Percentiles rank a stretch among this genome's conserved stretches.
These are phyloP conservation scores for Falco novaeseelandiae DNA, from an alignment of 2,797 vertebrate genomes.

Conservation along the genomic window DNA sequence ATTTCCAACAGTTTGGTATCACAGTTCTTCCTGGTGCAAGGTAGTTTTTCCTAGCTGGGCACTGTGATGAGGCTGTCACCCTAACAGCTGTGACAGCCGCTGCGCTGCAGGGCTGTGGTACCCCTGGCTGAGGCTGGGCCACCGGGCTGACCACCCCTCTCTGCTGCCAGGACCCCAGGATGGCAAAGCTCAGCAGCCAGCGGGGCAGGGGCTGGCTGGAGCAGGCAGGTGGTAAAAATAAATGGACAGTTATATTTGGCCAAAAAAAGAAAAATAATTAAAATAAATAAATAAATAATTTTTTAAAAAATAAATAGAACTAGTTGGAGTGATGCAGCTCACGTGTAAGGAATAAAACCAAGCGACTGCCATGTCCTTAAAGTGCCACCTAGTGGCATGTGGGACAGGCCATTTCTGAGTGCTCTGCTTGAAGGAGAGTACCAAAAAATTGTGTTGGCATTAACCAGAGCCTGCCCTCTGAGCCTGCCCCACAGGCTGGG, in stretches of 20 bases:
- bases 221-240: neutral
- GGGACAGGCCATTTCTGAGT: neutral
- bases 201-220: neutral
- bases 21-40: neutral
- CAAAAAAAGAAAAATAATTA: neutral
- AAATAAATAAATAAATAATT: too few relatives aligned
- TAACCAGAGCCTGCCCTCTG: neutral
- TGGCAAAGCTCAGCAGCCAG: neutral
- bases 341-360: neutral
- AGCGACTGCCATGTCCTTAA: slow-evolving; percentile 65
- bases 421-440: neutral
- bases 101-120: neutral
- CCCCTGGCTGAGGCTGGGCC: neutral
- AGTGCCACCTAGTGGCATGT: slow-evolving; percentile 79
- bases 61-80: neutral
- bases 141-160: neutral
- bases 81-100: neutral
- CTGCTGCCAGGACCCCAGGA: neutral
- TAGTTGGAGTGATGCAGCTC: neutral
- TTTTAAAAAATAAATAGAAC: neutral
- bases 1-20: neutral
- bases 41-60: neutral
- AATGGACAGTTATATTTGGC: neutral
- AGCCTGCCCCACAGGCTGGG: neutral
- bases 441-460: neutral